Base-by-base conservation (phyloP, 2,888 invertebrate genomes). In the Drosophila prolongata region DNA sequence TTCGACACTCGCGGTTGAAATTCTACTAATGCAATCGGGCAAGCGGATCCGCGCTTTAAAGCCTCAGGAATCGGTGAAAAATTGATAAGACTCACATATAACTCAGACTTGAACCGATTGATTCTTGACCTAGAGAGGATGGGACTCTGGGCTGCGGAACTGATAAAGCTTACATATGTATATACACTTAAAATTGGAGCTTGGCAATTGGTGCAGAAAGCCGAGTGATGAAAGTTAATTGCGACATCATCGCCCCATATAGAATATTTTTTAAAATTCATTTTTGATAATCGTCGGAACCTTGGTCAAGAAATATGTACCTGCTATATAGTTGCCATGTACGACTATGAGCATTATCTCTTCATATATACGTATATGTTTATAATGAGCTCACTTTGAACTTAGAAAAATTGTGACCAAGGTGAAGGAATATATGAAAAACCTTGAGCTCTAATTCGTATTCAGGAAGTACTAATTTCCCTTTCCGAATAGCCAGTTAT, bases 101-200 rank as follows among this genome's bases (percentile, higher is more conserved):
- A 55, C 40, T 56, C 69, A 78, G 68, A 77, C 79, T 89, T 80
- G 80, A 87, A 78, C 79, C 35, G 76, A 78, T 84, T 75, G 77
- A 84, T 79, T 77, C 76, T 78, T 90, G 90, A 91, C 90, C 90
- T 89, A 91, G 86, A 90, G 79, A 65, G 69, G 72, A 79, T 67
- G 70, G 55, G 67, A 73, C 47, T 49, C 42, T 30, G 30, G 30
- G 30, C 30, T 8, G 30, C 6, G 30, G 30, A 30, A 65, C 57
- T 75, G 83, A 80, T 82, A 79, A 77, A 73, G 35, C 46, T 42
- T 42, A 66, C 49, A 54, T 67, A 42, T 30, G 14, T 30, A 16
- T 16, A 16, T 16, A 47, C 42, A 8, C 35, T 11, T 30, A 47
- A 40, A 62, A 64, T 52, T 49, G 65, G 61, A 62, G 57, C 64